A percentile compares a stretch with the other conserved stretches of the same genome.
phyloP scores from a whole-genome alignment of 53 echinoderm and acorn worm species.

The Temnopleurus reevesii region DNA sequence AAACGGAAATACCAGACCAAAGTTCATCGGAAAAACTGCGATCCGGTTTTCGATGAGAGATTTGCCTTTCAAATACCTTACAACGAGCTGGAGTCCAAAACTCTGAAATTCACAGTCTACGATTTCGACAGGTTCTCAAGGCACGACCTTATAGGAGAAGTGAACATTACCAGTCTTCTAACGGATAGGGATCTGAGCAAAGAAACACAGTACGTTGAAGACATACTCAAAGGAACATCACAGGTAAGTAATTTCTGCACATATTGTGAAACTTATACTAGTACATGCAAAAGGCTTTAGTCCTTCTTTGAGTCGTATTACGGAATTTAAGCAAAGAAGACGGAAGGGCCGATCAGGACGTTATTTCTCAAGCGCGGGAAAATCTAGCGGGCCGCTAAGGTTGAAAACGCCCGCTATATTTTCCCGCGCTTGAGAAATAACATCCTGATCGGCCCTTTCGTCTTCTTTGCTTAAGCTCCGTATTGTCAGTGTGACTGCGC shows the following conservation, averaged over 20 bases:
- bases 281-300: too few species aligned
- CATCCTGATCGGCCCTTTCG: too few species aligned
- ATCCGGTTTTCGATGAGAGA: slow-evolving; percentile 92
- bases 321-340: too few species aligned
- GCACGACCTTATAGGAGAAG: slow-evolving; percentile 96
- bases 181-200: slow-evolving; percentile 78
- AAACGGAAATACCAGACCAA: slow-evolving; percentile 98
- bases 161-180: slow-evolving; percentile 81
- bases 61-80: slow-evolving; percentile 92
- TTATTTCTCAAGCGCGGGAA: too few species aligned
- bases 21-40: slow-evolving; percentile 93
- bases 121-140: slow-evolving; percentile 98
- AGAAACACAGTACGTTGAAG: slow-evolving; percentile 80
- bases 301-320: too few species aligned
- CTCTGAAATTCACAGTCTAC: slow-evolving; percentile 94
- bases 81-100: slow-evolving; percentile 83
- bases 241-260: slow-evolving; percentile 84
- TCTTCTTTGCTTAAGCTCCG: too few species aligned
- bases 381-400: too few species aligned
- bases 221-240: slow-evolving; percentile 79
- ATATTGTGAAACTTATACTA: too few species aligned
- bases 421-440: too few species aligned
- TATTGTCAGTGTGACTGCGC: too few species aligned
- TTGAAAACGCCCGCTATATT: too few species aligned
- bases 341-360: too few species aligned